Conservation (phyloP, 64 coral and sea anemone species). For the Hydrozoanthus tunicans region DNA sequence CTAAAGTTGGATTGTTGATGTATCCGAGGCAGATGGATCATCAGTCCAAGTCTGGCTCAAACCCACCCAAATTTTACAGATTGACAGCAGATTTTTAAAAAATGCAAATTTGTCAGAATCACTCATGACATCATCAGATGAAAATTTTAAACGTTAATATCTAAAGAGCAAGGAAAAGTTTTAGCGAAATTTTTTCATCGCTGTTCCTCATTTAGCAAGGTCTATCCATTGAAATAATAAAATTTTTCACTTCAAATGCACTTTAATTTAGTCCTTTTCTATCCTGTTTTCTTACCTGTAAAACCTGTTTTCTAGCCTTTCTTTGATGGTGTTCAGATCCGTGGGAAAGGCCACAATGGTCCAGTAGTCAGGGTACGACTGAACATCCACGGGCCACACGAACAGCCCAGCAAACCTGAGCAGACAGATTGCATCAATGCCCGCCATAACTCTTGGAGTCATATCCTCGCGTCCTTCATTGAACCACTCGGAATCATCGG, state of each 20-base stretch:
- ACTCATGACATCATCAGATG: too few species aligned
- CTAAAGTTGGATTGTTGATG: too few species aligned
- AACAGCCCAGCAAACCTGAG: constrained; percentile 89
- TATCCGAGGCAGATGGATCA: too few species aligned
- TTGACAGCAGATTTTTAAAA: too few species aligned
- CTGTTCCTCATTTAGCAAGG: too few species aligned
- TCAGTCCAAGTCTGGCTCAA: too few species aligned
- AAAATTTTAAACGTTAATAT: too few species aligned
- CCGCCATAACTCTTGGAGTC: constrained; percentile 65
- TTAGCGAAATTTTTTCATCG: too few species aligned
- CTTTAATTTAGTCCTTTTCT: too few species aligned
- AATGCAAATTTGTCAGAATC: too few species aligned
- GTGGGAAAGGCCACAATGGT: constrained; percentile 90
- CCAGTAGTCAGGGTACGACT: constrained; percentile 95
- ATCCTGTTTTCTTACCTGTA: constrained; percentile 71
- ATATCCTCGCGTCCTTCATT: constrained; percentile 84
- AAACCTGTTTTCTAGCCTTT: constrained; percentile 87
- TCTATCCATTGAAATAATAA: not conserved
- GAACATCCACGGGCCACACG: constrained; percentile 96
- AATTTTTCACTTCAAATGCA: constrained; percentile 31
- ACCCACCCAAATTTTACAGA: too few species aligned
- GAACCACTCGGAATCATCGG: constrained; percentile 89
- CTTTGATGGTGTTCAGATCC: constrained; percentile 81
- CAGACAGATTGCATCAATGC: constrained; percentile 75
- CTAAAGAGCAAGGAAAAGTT: too few species aligned